Conservation (phyloP, 1,140 invertebrate species). For the Lutraria rhynchaena region DNA sequence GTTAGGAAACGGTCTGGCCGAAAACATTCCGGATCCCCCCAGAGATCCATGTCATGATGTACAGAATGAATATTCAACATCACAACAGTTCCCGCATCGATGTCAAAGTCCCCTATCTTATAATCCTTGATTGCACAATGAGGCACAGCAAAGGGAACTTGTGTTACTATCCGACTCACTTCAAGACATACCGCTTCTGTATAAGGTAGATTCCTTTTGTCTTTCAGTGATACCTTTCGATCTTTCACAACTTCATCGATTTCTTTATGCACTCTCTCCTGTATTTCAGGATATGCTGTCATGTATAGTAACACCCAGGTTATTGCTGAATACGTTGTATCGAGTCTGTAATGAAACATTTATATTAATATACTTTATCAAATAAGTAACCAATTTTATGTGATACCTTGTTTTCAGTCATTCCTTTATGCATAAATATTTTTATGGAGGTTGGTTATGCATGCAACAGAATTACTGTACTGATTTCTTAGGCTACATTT, state of each 20-base stretch:
- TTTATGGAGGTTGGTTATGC: no score
- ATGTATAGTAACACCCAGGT: constrained; percentile 4
- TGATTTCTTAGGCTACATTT: no score
- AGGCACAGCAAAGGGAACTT: constrained; percentile 1
- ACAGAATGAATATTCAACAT: constrained; percentile 17
- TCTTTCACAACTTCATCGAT: constrained; percentile 15
- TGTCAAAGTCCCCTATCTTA: background rate
- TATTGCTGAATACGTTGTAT: background rate
- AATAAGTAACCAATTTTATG: no score
- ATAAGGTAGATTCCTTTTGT: background rate
- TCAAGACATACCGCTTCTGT: constrained; percentile 5
- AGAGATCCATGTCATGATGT: constrained; percentile 10
- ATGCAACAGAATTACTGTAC: no score
- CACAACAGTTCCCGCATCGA: constrained; percentile 15
- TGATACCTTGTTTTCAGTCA: no score
- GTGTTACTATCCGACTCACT: background rate
- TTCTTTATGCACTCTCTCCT: background rate
- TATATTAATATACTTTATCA: no score
- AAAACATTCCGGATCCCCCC: constrained; percentile 29
- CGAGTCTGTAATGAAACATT: no score
- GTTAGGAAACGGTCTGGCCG: background rate
- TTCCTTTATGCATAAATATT: no score
- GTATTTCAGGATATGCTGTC: constrained; percentile 11
- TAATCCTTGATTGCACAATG: constrained; percentile 8
- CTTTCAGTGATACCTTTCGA: background rate